phyloP scores from a whole-genome alignment of 2,888 invertebrate species.

The Agrotis exclamationis region DNA sequence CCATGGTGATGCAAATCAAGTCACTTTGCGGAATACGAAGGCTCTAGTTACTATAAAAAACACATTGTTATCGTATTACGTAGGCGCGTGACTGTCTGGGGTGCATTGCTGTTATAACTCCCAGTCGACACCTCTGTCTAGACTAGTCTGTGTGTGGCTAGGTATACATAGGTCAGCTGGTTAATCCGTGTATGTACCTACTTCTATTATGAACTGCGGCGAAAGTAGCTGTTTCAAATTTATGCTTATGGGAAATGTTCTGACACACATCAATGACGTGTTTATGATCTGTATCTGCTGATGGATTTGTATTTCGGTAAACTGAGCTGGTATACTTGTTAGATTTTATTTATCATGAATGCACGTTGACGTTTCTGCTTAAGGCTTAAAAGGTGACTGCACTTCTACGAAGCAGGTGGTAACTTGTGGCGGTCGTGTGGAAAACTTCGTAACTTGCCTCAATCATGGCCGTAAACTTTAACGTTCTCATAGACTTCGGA shows the following conservation, averaged over 20 bases:
- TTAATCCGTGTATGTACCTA: constrained; percentile 23
- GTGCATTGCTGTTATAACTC: constrained; percentile 58
- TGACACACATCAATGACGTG: constrained; percentile 10
- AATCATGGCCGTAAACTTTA: constrained; percentile 77
- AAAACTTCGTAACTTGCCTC: constrained; percentile 77
- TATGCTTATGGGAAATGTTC: constrained; percentile 1
- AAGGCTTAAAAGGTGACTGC: constrained; percentile 82
- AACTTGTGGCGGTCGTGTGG: constrained; percentile 74
- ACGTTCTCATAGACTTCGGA: constrained; percentile 73
- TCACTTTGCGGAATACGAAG: constrained; percentile 20
- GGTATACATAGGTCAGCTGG: constrained; percentile 39
- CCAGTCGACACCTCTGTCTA: constrained; percentile 60
- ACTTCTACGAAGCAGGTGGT: constrained; percentile 79
- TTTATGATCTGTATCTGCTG: constrained; percentile 18
- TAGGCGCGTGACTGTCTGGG: constrained; percentile 51
- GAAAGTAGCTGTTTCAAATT: constrained; percentile 18
- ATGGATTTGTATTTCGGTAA: not conserved
- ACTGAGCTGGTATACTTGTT: constrained; percentile 24
- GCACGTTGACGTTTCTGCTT: constrained; percentile 49
- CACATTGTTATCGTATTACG: constrained; percentile 51
- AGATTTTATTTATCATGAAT: constrained; percentile 34
- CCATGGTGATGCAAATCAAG: constrained; percentile 30
- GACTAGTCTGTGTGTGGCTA: constrained; percentile 54
- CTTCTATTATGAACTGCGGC: constrained; percentile 14
- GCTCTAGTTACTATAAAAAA: constrained; percentile 36